A percentile compares a stretch with the other conserved stretches of the same genome.
These are phyloP conservation scores for Blennius ocellaris DNA, from an alignment of 2,113 vertebrate genomes.

Conservation along the genomic window DNA sequence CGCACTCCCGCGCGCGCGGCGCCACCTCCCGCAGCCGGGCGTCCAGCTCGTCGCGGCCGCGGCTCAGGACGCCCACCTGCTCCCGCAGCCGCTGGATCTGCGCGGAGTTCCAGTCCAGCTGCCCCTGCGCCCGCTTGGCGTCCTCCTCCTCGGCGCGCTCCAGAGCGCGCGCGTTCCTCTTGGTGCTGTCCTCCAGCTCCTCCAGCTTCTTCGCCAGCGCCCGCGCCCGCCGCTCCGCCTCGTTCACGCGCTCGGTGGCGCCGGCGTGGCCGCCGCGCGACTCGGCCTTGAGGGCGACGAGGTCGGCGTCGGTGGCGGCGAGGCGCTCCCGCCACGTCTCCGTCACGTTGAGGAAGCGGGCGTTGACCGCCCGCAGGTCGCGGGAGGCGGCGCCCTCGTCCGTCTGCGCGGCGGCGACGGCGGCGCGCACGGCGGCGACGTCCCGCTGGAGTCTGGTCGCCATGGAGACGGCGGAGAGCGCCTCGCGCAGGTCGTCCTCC, in stretches of 20 bases:
- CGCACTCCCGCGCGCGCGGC: slow-evolving; percentile 86
- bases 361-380: slow-evolving; percentile 83
- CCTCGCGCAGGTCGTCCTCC: slow-evolving; percentile 84
- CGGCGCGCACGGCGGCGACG: slow-evolving; percentile 82
- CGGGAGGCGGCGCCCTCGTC: slow-evolving; percentile 81
- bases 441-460: slow-evolving; percentile 86
- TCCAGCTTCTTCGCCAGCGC: slow-evolving; percentile 84
- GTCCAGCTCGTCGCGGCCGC: slow-evolving; percentile 78
- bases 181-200: slow-evolving; percentile 92
- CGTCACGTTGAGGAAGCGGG: slow-evolving; percentile 86
- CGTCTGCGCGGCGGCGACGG: slow-evolving; percentile 80
- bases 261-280: slow-evolving; percentile 83
- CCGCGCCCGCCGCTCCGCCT: slow-evolving; percentile 85
- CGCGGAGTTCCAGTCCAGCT: slow-evolving; percentile 84
- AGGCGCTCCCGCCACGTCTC: slow-evolving; percentile 86
- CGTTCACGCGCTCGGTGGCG: slow-evolving; percentile 87
- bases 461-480: slow-evolving; percentile 81
- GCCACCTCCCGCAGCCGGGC: slow-evolving; percentile 81
- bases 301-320: slow-evolving; percentile 81
- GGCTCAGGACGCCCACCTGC: slow-evolving; percentile 76
- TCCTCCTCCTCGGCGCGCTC: slow-evolving; percentile 92
- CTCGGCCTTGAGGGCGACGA: slow-evolving; percentile 84
- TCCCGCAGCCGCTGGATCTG: slow-evolving; percentile 84
- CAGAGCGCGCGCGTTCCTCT: slow-evolving; percentile 88
- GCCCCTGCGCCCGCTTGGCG: slow-evolving; percentile 73